These are phyloP conservation scores for Nymphalis io DNA, from an alignment of 1,140 invertebrate genomes.

Conservation along the genomic window DNA sequence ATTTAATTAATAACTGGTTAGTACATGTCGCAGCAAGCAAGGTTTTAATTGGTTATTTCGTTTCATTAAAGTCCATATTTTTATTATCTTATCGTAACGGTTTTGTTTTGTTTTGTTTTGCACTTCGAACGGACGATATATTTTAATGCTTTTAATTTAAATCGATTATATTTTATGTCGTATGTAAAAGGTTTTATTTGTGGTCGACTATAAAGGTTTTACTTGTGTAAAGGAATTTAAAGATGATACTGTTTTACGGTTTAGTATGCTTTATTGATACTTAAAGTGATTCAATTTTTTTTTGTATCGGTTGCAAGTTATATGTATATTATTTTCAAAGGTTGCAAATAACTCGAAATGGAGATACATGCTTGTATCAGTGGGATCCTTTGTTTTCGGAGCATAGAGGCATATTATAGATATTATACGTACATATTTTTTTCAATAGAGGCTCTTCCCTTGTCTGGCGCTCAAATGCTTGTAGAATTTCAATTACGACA, in stretches of 20 bases:
- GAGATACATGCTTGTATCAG: too few relatives aligned
- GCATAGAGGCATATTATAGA: too few relatives aligned
- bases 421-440: too few relatives aligned
- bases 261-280: background rate
- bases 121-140: conserved; percentile 7
- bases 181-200: background rate
- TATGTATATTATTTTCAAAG: background rate
- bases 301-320: background rate
- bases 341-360: too few relatives aligned
- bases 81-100: conserved; percentile 30
- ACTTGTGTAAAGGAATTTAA: background rate
- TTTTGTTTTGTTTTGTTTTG: conserved; percentile 24
- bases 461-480: too few relatives aligned
- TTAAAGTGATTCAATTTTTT: background rate
- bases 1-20: conserved; percentile 16
- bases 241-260: conserved; percentile 4
- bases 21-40: conserved; percentile 12
- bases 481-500: too few relatives aligned
- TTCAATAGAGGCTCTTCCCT: too few relatives aligned
- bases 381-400: too few relatives aligned
- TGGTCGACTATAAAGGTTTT: background rate
- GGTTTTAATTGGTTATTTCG: conserved; percentile 26
- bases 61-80: conserved; percentile 26
- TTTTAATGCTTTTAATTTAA: conserved; percentile 27
- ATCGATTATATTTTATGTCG: background rate